Percentiles rank a stretch among this genome's conserved stretches.
Evolutionary conservation across 2,113 vertebrate species (phyloP).

Genomic region (Campylomormyrus numenius): DNA sequence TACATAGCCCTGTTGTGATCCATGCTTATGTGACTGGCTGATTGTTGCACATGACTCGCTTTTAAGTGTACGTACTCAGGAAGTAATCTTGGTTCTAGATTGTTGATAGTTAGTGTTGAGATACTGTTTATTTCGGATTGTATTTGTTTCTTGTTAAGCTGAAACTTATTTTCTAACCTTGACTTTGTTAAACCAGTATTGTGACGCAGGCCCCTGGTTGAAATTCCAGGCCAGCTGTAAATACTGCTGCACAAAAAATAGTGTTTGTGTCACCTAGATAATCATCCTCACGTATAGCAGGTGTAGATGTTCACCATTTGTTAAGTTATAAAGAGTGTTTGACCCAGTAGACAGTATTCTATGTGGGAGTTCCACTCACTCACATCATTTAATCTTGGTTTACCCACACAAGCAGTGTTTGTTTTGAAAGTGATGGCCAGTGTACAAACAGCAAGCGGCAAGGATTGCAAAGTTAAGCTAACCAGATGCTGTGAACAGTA

Average conservation of each 20-base stretch:
- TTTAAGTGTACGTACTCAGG: not conserved
- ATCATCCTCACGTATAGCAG: not conserved
- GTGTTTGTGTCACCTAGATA: not conserved
- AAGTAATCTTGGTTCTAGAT: not conserved
- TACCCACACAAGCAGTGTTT: not conserved
- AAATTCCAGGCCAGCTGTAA: not conserved
- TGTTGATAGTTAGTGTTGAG: not conserved
- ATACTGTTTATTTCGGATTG: not conserved
- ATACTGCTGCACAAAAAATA: not conserved
- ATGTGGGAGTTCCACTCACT: not conserved
- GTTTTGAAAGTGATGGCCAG: not conserved
- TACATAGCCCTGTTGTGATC: not conserved
- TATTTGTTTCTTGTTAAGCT: not conserved
- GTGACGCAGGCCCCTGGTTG: not conserved
- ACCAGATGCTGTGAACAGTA: not conserved
- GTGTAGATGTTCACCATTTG: not conserved
- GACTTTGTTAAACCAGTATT: not conserved
- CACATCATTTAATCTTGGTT: not conserved
- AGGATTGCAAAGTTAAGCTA: not conserved
- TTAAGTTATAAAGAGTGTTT: not conserved
- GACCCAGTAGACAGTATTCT: not conserved
- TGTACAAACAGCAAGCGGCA: not conserved
- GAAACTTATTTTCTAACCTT: not conserved
- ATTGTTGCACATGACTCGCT: not conserved
- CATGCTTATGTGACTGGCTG: not conserved